These are phyloP conservation scores for Pongo pygmaeus DNA, from an alignment of 2,113 vertebrate genomes.

Conservation along the genomic window DNA sequence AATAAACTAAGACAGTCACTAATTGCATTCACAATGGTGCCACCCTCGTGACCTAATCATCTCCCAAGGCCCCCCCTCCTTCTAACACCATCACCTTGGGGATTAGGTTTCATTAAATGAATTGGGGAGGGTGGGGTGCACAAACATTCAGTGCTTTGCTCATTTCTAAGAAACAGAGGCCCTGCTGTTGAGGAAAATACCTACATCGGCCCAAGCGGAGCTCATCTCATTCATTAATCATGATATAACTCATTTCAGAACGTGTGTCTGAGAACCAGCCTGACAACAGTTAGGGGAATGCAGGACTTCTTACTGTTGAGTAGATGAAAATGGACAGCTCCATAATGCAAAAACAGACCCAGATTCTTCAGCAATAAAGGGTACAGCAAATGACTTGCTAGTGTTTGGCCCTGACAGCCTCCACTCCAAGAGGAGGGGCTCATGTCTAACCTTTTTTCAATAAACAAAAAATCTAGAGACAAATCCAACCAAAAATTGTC, in stretches of 20 bases:
- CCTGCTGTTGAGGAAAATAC: neutral
- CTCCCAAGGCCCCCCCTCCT: neutral
- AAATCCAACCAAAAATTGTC: neutral
- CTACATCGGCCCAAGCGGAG: neutral
- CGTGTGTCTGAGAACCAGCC: neutral
- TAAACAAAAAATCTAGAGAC: neutral
- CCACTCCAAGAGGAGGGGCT: neutral
- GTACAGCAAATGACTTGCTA: neutral
- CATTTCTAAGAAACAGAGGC: neutral
- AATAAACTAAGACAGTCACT: neutral
- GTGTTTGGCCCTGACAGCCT: neutral
- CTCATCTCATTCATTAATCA: fast-evolving
- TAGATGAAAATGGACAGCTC: neutral
- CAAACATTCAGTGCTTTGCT: neutral
- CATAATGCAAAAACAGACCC: neutral
- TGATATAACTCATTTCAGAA: neutral
- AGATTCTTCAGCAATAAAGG: neutral
- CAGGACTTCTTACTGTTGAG: neutral
- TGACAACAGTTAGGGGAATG: neutral
- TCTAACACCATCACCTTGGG: neutral
- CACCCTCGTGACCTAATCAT: neutral
- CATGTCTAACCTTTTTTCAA: neutral
- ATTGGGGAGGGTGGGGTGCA: neutral
- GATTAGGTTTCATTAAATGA: neutral
- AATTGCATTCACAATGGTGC: neutral